Evolutionary conservation across 2,113 vertebrate species (phyloP).

Genomic region (Ursus arctos): DNA sequence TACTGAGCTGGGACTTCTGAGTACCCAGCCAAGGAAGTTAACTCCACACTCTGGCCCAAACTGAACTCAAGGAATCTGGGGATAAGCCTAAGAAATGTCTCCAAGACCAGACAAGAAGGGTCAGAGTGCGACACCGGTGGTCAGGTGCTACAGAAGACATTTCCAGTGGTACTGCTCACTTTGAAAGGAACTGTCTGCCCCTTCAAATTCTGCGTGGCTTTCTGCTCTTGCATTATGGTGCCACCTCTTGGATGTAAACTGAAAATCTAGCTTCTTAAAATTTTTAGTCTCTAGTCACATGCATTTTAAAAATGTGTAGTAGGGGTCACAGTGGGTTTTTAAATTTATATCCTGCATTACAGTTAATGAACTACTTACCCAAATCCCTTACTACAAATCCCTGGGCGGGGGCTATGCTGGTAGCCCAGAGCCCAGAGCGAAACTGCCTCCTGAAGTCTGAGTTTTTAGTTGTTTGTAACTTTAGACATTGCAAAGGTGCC

Average conservation of each 20-base stretch:
- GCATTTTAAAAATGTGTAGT: not conserved
- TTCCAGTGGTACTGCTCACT: not conserved
- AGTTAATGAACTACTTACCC: not conserved
- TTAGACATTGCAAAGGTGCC: not conserved
- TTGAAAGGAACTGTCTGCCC: not conserved
- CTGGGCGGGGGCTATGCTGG: not conserved
- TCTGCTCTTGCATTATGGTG: not conserved
- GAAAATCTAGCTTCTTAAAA: not conserved
- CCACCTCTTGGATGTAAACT: conserved; percentile 46
- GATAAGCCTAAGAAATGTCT: not conserved
- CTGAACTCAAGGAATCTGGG: not conserved
- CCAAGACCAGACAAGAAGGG: not conserved
- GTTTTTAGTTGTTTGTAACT: not conserved
- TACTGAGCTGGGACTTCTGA: not conserved
- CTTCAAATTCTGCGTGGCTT: not conserved
- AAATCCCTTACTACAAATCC: not conserved
- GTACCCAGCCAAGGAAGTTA: not conserved
- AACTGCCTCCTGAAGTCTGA: not conserved
- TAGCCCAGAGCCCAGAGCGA: not conserved
- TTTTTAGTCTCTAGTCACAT: not conserved
- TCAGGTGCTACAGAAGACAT: not conserved
- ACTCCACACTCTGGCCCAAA: not conserved
- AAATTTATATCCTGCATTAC: not conserved
- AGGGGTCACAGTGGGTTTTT: not conserved
- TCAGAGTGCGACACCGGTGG: not conserved